Evolutionary conservation across 2,113 vertebrate genomes (phyloP).

Genomic region (Proterorhinus semilunaris): DNA sequence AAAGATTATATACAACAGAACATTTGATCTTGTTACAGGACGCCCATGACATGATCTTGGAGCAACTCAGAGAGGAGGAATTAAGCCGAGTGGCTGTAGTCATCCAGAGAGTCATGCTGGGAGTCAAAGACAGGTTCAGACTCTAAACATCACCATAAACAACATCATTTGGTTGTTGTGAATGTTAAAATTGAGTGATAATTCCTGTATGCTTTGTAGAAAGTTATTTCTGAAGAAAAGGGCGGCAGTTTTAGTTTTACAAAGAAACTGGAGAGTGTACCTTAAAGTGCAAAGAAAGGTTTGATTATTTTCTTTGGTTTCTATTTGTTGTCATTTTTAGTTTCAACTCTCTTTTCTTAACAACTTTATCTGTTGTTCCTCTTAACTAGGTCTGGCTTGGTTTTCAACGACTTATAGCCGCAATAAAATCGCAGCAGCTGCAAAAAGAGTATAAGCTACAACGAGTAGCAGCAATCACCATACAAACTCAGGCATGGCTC

Average conservation of each 20-base stretch:
- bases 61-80: conserved; percentile 75
- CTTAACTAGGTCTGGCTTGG: conserved; percentile 74
- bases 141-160: background rate
- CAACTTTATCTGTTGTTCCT: background rate
- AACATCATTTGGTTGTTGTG: background rate
- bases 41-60: conserved; percentile 82
- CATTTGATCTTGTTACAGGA: conserved; percentile 73
- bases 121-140: conserved; percentile 85
- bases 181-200: background rate
- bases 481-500: conserved; percentile 75
- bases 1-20: background rate
- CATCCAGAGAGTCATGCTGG: conserved; percentile 86
- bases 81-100: conserved; percentile 78
- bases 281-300: conserved; percentile 73
- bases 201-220: conserved; percentile 65
- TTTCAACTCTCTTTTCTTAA: background rate
- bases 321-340: background rate
- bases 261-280: conserved; percentile 84
- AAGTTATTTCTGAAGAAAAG: conserved; percentile 84
- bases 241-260: conserved; percentile 80
- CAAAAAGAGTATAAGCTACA: conserved; percentile 63
- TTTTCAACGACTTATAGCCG: conserved; percentile 82
- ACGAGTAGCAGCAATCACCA: conserved; percentile 54
- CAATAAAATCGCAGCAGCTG: conserved; percentile 70
- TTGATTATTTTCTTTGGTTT: background rate